Percentiles rank a stretch among this genome's conserved stretches.
phyloP scores from a whole-genome alignment of 2,888 invertebrate species.

The Podabrus alpinus region DNA sequence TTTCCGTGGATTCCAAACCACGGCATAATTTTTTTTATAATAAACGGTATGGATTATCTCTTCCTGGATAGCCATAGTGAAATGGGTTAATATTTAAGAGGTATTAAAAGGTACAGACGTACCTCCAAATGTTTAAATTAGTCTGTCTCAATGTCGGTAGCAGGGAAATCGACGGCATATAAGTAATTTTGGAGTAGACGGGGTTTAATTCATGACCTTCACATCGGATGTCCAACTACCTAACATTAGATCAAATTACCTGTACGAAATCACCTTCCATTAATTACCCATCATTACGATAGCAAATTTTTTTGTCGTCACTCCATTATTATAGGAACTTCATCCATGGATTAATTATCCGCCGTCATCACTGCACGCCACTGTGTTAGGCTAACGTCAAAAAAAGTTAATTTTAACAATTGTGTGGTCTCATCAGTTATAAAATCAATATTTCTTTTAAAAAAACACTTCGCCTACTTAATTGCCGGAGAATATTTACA shows the following conservation, averaged over 20 bases:
- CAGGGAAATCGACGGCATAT: no score
- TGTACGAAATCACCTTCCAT: neutral
- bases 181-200: no score
- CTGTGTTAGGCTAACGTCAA: neutral
- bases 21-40: no score
- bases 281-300: neutral
- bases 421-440: neutral
- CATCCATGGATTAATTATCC: neutral
- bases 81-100: no score
- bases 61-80: no score
- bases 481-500: neutral
- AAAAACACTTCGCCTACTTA: no score
- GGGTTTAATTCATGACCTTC: no score
- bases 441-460: neutral
- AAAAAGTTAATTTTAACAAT: neutral
- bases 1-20: neutral
- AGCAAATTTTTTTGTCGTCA: neutral
- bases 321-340: neutral
- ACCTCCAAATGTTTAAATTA: no score
- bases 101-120: no score
- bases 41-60: no score
- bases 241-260: neutral
- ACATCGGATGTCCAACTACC: neutral
- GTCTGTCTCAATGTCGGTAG: no score
- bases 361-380: neutral